Conservation (phyloP, 2,888 invertebrate genomes). For the Acanthopleura granulata region DNA sequence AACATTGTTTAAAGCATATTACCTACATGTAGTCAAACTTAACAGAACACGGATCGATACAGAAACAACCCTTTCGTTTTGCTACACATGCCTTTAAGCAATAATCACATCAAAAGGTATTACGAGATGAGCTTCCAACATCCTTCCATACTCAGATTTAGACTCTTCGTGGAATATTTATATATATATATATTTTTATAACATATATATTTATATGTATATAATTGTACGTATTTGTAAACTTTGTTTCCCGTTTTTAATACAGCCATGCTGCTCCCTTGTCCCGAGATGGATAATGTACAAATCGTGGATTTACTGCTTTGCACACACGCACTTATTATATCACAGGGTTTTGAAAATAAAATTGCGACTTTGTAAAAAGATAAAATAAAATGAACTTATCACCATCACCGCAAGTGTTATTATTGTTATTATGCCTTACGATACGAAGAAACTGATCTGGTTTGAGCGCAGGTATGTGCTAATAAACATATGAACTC, state of each 20-base stretch:
- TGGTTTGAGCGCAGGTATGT: too few species aligned
- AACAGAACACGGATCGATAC: neutral
- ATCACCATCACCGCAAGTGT: too few species aligned
- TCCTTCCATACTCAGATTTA: neutral
- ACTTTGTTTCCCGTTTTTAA: too few species aligned
- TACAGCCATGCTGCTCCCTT: too few species aligned
- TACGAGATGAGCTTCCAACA: neutral
- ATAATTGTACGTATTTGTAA: conserved; percentile 10
- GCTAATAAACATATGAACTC: too few species aligned
- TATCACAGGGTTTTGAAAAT: neutral
- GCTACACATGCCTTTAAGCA: neutral
- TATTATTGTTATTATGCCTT: too few species aligned
- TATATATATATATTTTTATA: conserved; percentile 6
- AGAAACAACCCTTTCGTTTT: neutral
- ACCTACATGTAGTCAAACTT: too few species aligned
- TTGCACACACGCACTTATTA: neutral
- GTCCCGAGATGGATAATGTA: too few species aligned
- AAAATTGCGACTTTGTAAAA: neutral
- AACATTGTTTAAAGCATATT: too few species aligned
- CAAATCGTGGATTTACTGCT: neutral
- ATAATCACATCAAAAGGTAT: conserved; percentile 2
- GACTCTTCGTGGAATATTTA: conserved; percentile 2
- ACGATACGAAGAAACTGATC: too few species aligned
- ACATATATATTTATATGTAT: conserved; percentile 17
- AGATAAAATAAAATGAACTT: too few species aligned